These are phyloP conservation scores for Pyrgilauda ruficollis DNA, from an alignment of 2,113 vertebrate genomes.

Conservation along the genomic window DNA sequence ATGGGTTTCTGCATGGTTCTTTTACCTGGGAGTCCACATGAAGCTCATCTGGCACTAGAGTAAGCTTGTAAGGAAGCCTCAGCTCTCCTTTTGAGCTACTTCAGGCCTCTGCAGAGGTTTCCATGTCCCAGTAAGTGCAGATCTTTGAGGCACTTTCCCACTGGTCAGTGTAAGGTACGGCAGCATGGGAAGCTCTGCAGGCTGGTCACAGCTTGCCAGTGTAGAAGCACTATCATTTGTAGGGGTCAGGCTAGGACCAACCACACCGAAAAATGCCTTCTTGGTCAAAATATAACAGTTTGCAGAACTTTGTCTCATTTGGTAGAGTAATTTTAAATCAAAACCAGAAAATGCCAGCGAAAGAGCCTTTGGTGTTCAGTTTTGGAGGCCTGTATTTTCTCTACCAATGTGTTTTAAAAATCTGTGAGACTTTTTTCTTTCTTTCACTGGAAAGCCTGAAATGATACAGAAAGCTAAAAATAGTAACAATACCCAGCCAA, in stretches of 20 bases:
- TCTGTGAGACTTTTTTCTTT: not conserved
- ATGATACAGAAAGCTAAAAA: conserved; percentile 23
- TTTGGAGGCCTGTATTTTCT: not conserved
- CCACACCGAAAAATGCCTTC: not conserved
- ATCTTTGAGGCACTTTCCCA: rapidly evolving
- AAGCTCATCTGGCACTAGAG: not conserved
- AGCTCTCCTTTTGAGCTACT: not conserved
- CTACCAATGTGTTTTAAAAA: not conserved
- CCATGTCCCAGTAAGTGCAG: rapidly evolving
- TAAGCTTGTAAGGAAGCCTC: not conserved
- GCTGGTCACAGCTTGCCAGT: not conserved
- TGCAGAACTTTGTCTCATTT: not conserved
- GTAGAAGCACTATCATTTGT: not conserved
- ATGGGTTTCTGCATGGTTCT: rapidly evolving
- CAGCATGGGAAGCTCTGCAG: not conserved
- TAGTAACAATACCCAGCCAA: conserved; percentile 10
- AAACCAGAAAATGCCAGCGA: not conserved
- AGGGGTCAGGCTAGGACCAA: not conserved
- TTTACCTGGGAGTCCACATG: not conserved
- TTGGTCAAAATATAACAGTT: not conserved
- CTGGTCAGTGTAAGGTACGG: not conserved
- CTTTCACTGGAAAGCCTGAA: conserved; percentile 31
- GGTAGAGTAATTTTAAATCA: not conserved
- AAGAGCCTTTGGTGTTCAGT: not conserved
- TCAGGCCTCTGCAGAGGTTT: not conserved